These are phyloP conservation scores for Pheosia tremula DNA, from an alignment of 2,888 invertebrate species.

Conservation along the genomic window DNA sequence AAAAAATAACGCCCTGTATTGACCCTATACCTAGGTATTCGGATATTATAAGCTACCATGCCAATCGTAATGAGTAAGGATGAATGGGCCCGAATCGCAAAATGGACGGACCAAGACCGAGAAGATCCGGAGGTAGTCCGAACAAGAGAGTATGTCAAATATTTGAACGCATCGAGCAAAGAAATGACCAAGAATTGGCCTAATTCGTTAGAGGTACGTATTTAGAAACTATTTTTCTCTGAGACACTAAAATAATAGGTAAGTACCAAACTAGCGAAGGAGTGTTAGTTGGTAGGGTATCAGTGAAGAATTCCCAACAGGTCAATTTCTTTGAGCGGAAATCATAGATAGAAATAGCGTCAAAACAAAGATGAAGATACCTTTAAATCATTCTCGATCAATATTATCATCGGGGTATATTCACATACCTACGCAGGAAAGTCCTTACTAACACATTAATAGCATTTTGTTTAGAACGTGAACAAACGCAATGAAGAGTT, in stretches of 20 bases:
- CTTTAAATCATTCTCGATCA: no score
- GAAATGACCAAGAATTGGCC: slow-evolving; percentile 75
- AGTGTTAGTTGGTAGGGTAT: no score
- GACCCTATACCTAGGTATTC: no score
- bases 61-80: slow-evolving; percentile 61
- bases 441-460: neutral
- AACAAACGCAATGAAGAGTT: slow-evolving; percentile 75
- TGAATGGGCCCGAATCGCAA: slow-evolving; percentile 64
- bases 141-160: slow-evolving; percentile 58
- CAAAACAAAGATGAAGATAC: no score
- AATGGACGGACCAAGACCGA: slow-evolving; percentile 55
- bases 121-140: slow-evolving; percentile 61
- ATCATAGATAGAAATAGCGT: no score
- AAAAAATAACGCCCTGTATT: no score
- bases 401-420: neutral
- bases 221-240: no score
- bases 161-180: slow-evolving; percentile 56
- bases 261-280: no score
- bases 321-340: no score
- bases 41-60: slow-evolving; percentile 39
- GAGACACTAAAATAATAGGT: no score
- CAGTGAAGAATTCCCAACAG: no score
- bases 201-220: slow-evolving; percentile 68
- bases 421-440: neutral
- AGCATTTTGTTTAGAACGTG: slow-evolving; percentile 57